phyloP scores from a whole-genome alignment of 2,888 invertebrate species.

The Phragmatobia fuliginosa region DNA sequence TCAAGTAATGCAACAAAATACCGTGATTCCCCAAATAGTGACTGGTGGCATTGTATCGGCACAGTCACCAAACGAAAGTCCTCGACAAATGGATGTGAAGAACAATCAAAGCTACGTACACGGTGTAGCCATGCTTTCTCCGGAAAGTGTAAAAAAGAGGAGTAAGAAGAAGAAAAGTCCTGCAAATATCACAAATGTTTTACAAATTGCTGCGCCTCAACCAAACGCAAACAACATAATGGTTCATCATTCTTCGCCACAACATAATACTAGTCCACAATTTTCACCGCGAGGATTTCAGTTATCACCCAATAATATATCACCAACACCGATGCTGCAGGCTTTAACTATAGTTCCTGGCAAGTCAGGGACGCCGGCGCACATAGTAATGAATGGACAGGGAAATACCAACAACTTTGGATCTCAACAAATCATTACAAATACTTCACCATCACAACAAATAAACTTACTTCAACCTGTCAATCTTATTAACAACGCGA shows the following conservation, averaged over 20 bases:
- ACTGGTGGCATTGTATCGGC: conserved; percentile 88
- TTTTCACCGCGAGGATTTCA: conserved; percentile 93
- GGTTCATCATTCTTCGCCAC: conserved; percentile 82
- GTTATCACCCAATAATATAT: conserved; percentile 89
- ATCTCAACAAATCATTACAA: conserved; percentile 90
- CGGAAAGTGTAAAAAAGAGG: conserved; percentile 89
- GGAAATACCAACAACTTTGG: conserved; percentile 87
- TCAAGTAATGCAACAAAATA: conserved; percentile 89
- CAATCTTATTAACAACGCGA: conserved; percentile 91
- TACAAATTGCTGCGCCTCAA: conserved; percentile 89
- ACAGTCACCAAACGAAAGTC: conserved; percentile 78
- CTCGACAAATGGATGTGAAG: conserved; percentile 86
- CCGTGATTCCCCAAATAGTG: conserved; percentile 90
- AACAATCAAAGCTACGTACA: conserved; percentile 74
- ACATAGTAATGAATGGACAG: conserved; percentile 93
- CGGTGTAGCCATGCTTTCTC: conserved; percentile 87
- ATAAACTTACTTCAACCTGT: conserved; percentile 93
- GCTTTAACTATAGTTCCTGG: conserved; percentile 92
- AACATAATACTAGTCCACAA: conserved; percentile 80
- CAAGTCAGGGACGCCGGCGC: conserved; percentile 90
- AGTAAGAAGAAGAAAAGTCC: conserved; percentile 91
- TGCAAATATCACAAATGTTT: conserved; percentile 90
- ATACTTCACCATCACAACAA: conserved; percentile 86
- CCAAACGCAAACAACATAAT: conserved; percentile 89
- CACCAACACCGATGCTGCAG: conserved; percentile 90